Conservation (phyloP, 2,113 vertebrate species). For the Macquaria australasica region DNA sequence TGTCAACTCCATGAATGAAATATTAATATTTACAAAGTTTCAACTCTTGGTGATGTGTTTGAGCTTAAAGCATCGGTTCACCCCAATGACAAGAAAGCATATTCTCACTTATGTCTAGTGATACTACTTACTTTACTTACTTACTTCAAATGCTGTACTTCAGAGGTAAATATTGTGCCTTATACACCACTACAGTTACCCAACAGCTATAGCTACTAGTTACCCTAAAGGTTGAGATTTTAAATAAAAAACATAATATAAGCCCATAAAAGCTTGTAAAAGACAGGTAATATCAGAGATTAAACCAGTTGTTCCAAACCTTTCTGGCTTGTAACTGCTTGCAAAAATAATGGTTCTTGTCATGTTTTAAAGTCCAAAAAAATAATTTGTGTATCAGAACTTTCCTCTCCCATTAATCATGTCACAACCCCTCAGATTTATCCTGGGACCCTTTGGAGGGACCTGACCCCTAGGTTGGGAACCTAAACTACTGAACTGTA, state of each 20-base stretch:
- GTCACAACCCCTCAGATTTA: no score
- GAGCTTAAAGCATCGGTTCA: not conserved
- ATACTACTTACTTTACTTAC: no score
- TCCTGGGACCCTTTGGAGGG: not conserved
- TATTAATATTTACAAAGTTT: constrained; percentile 27
- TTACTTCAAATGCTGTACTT: not conserved
- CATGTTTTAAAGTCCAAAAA: no score
- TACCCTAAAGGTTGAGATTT: not conserved
- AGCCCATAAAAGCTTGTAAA: not conserved
- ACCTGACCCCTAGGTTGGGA: no score
- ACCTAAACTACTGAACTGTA: no score
- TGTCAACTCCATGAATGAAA: constrained; percentile 30
- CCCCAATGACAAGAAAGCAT: not conserved
- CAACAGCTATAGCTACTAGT: not conserved
- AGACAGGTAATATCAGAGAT: not conserved
- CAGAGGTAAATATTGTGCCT: no score
- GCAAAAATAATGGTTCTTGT: no score
- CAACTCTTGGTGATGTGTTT: not conserved
- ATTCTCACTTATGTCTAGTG: not conserved
- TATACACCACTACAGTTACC: no score
- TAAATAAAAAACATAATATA: not conserved
- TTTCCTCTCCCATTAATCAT: no score
- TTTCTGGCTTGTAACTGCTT: not conserved
- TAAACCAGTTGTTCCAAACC: not conserved
- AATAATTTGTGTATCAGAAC: no score